phyloP scores from a whole-genome alignment of 2,797 vertebrate genomes.

The Tokudaia tokunoshimensis region DNA sequence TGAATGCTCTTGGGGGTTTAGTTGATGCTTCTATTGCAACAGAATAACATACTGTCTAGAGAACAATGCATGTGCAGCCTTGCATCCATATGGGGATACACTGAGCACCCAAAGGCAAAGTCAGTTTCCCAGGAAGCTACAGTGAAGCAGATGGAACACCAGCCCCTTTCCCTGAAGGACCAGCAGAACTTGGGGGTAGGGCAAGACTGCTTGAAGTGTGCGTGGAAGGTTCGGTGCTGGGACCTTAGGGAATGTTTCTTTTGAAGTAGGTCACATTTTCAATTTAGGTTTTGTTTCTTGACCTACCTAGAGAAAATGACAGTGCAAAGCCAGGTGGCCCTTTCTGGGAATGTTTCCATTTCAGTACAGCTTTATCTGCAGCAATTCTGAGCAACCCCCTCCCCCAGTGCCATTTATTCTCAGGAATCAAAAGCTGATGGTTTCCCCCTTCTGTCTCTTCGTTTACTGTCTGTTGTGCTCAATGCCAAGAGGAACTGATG shows the following conservation, averaged over 20 bases:
- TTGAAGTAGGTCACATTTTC: slow-evolving; percentile 82
- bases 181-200: neutral
- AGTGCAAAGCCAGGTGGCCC: slow-evolving; percentile 78
- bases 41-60: neutral
- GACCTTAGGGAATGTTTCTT: slow-evolving; percentile 60
- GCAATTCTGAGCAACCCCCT: neutral
- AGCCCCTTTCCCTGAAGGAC: neutral
- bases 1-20: neutral
- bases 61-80: neutral
- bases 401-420: neutral
- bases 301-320: slow-evolving; percentile 74
- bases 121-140: slow-evolving; percentile 3
- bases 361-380: neutral
- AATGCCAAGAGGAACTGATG: neutral
- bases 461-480: neutral
- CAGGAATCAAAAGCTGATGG: neutral
- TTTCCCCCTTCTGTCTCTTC: neutral
- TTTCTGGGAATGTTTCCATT: slow-evolving; percentile 39
- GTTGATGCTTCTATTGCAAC: neutral
- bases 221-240: slow-evolving; percentile 52
- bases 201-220: slow-evolving; percentile 4
- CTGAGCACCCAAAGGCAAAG: neutral
- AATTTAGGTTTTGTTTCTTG: slow-evolving; percentile 83
- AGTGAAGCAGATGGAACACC: neutral
- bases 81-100: neutral